Evolutionary conservation across 2,113 vertebrate genomes (phyloP), one percentile per base, ranked within the genome.

Genomic region (Bucco capensis): DNA sequence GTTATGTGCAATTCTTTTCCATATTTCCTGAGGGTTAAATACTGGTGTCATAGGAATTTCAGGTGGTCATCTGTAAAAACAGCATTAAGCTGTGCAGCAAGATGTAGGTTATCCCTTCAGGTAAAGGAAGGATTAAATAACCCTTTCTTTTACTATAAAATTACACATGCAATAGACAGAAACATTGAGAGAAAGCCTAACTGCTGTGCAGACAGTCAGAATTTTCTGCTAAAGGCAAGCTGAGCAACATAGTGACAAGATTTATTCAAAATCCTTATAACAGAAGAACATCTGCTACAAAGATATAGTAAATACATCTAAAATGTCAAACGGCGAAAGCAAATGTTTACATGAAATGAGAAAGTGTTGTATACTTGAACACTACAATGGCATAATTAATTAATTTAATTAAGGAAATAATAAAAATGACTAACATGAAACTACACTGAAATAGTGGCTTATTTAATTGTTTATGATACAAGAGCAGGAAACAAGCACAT

Each of bases 341-440:
- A 5, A 91, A 53, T 10, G 47, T 54, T 90, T 42, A 78, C 1
- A 1, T 0, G 0, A 87, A 93, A 73, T 54, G 16, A 89, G 35
- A 47, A 88, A 81, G 23, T 46, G 47, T 18, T 69, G 54, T 72
- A 44, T 65, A 78, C 11, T 31, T 3, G 1, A 88, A 67, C 22
- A 64, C 24, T 74, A 77, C 54, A 94, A 75, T 23, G 11, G 23
- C 13, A 49, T 35, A 62, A 60, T 51, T 78, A 54, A 88, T 88
- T 83, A 80, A 27, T 77, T 74, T 72, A 88, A 90, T 92, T 88
- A 92, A 78, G 46, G 27, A 72, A 92, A 88, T 47, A 94, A 95
- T 72, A 89, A 92, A 78, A 90, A 72, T 35, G 0, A 78, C 53
- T 78, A 90, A 56, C 12, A 73, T 80, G 24, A 88, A 89, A 80